Percentiles rank a stretch among this genome's conserved stretches.
Evolutionary conservation across 2,888 invertebrate genomes (phyloP).

Genomic region (Cetonia aurata): DNA sequence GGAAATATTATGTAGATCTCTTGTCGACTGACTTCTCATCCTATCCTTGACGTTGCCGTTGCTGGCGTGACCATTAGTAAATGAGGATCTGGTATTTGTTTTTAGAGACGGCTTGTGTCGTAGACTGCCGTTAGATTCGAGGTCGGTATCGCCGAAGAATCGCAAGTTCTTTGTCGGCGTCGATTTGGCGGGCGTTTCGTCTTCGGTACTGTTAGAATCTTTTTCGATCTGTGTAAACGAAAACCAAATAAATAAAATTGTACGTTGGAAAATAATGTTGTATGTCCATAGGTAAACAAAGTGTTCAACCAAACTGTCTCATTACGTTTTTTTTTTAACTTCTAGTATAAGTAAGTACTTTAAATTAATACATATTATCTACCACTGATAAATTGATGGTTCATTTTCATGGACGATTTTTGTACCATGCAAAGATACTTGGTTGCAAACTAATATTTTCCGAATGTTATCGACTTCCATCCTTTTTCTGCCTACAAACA

Average conservation of each 20-base stretch:
- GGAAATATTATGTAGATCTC: conserved; percentile 73
- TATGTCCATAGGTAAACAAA: no score
- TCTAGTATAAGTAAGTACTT: no score
- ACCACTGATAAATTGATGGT: no score
- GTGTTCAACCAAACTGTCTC: no score
- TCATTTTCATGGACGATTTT: no score
- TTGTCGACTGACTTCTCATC: conserved; percentile 61
- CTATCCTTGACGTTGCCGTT: conserved; percentile 49
- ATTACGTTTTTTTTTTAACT: no score
- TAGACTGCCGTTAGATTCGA: conserved; percentile 77
- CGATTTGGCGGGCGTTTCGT: conserved; percentile 66
- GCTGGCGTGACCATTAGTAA: conserved; percentile 30
- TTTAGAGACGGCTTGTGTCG: conserved; percentile 56
- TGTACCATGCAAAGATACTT: no score
- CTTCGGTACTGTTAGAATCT: conserved; percentile 71
- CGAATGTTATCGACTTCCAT: no score
- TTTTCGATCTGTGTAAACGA: conserved; percentile 60
- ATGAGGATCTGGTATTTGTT: conserved; percentile 47
- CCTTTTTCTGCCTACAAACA: no score
- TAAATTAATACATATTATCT: no score
- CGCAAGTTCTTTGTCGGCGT: conserved; percentile 79
- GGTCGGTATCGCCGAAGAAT: conserved; percentile 88
- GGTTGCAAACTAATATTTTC: no score
- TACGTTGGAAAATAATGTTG: no score
- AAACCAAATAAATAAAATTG: conserved; percentile 5